Conservation (phyloP, 2,888 invertebrate species). For the Brachyptera risi region DNA sequence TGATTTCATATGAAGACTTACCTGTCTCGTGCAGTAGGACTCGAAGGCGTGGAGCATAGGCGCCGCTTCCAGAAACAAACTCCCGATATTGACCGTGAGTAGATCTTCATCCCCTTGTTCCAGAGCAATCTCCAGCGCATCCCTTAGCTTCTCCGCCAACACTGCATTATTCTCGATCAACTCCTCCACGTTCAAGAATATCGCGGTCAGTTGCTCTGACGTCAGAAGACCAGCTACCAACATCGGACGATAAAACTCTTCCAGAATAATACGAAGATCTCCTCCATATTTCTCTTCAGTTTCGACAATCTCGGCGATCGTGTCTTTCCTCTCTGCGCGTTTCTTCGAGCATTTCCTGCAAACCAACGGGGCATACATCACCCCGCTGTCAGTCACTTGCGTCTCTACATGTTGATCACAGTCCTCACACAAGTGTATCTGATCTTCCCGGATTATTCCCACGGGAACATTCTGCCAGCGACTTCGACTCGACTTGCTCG, state of each 20-base stretch:
- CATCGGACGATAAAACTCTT: constrained; percentile 92
- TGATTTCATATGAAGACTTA: no score
- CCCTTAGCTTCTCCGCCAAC: constrained; percentile 79
- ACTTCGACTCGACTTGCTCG: constrained; percentile 80
- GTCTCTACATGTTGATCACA: constrained; percentile 79
- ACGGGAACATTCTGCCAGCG: constrained; percentile 48
- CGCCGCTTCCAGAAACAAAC: constrained; percentile 83
- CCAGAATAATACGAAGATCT: constrained; percentile 86
- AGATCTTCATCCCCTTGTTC: constrained; percentile 64
- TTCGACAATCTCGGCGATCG: constrained; percentile 91
- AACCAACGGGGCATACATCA: constrained; percentile 70
- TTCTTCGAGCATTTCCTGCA: constrained; percentile 87
- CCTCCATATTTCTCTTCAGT: constrained; percentile 94
- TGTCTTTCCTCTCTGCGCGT: constrained; percentile 87
- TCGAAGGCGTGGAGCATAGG: constrained; percentile 94
- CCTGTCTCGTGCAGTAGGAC: constrained; percentile 86
- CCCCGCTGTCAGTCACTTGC: constrained; percentile 53
- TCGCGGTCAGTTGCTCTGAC: constrained; percentile 79
- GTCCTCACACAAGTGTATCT: constrained; percentile 77
- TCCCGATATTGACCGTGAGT: constrained; percentile 84
- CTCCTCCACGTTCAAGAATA: constrained; percentile 92
- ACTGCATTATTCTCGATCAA: constrained; percentile 82
- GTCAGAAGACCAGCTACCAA: constrained; percentile 79
- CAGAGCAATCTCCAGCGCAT: constrained; percentile 76
- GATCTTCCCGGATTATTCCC: constrained; percentile 52